Conservation (phyloP, 2,113 vertebrate genomes). For the Hiodon tergisus region DNA sequence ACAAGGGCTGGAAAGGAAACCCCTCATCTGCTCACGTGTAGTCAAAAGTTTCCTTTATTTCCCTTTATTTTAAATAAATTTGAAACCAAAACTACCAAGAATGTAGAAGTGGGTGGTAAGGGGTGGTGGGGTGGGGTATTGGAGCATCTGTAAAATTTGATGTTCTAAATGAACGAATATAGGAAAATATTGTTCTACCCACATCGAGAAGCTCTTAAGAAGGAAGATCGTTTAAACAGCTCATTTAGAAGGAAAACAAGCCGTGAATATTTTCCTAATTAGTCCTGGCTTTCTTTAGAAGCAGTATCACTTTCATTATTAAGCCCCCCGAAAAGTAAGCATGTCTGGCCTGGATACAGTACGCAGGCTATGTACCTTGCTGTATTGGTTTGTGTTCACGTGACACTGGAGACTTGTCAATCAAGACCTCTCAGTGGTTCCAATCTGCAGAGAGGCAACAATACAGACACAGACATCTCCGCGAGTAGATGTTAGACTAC, state of each 20-base stretch:
- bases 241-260: conserved; percentile 30
- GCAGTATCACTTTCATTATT: conserved; percentile 6
- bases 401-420: not conserved
- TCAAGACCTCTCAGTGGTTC: not conserved
- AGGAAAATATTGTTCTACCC: conserved; percentile 17
- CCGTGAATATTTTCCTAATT: conserved; percentile 17
- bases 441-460: not conserved
- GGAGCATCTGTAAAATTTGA: not conserved
- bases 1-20: not conserved
- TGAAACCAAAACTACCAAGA: not conserved
- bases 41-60: too few species aligned
- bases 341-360: not conserved
- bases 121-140: not conserved
- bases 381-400: not conserved
- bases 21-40: too few species aligned
- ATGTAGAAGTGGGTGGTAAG: too few species aligned
- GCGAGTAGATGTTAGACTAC: too few species aligned
- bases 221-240: conserved; percentile 19
- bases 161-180: conserved; percentile 14
- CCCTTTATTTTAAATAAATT: not conserved
- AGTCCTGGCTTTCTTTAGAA: conserved; percentile 4
- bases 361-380: not conserved
- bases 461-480: too few species aligned
- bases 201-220: conserved; percentile 8
- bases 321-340: too few species aligned